Base-by-base conservation (phyloP, 2,888 invertebrate genomes). In the Drosophila algonquin region DNA sequence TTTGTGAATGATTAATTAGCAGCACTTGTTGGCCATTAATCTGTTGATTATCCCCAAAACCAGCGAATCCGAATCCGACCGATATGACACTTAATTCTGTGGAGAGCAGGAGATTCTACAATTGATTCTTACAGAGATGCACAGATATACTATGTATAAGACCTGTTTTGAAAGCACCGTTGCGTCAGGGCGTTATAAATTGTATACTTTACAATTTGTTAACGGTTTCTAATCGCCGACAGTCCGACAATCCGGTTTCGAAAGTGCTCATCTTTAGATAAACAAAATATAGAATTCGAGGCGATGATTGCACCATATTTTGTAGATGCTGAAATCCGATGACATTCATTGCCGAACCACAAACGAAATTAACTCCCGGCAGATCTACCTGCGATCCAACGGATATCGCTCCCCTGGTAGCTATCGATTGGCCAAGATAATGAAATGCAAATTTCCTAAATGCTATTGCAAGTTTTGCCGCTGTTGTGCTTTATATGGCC, bases 191-290 rank as follows among this genome's bases (percentile, higher is more conserved):
- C 10, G 1, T 40, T 52, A 74, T 59, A 74, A 72, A 59, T 59
- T 59, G 14, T 32, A 65, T 68, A 64, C 18, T 58, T 77, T 77
- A 78, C 75, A 76, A 79, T 79, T 64, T 63, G 45, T 21, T 73
- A 82, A 87, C 82, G 86, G 77, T 73, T 58, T 65, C 52, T 58
- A 52, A 56, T 32, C 46, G n/a, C 44, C n/a, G 30, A 46, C 3
- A 48, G 85, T 68, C 88, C 83, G 88, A 48, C 3, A 48, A 87
- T 68, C 88, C 83, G 88, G 81, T 87, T 87, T 71, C 53, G 48
- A 32, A 55, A 63, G 51, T 57, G 45, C 48, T 54, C 58, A 44
- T 24, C 0, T 5, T 24, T 0, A 14, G 57, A 57, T 58, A 62
- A 84, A 63, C 68, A 75, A 46, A 63, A 14, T 40, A 40, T 40